Evolutionary conservation across 2,797 vertebrate species (phyloP).

Genomic region (Acanthis flammea): DNA sequence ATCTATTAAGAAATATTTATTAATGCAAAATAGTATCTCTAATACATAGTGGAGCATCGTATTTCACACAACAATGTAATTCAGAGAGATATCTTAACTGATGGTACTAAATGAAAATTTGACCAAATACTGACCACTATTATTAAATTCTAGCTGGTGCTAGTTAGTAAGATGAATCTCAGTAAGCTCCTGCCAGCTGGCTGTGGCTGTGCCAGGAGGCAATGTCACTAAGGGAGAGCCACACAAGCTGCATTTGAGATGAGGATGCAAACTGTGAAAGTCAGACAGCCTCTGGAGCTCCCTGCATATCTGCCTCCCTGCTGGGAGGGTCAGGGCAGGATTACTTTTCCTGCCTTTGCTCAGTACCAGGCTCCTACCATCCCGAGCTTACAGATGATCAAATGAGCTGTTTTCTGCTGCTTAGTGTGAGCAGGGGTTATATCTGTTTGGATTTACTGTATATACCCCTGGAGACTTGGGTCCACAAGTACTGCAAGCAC

Average conservation of each 20-base stretch:
- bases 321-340: accelerated
- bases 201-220: background rate
- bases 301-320: background rate
- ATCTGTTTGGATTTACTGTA: background rate
- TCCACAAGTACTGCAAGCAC: background rate
- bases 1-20: background rate
- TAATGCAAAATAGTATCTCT: background rate
- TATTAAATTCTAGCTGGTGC: background rate
- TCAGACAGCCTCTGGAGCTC: background rate
- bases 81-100: background rate
- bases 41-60: background rate
- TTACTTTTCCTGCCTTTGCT: background rate
- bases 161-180: background rate
- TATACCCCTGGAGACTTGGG: background rate
- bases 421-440: background rate
- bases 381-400: background rate
- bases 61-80: background rate
- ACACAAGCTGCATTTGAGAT: background rate
- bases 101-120: background rate
- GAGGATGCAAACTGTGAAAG: accelerated
- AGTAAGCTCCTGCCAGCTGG: background rate
- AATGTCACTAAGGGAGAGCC: background rate
- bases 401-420: background rate
- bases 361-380: accelerated
- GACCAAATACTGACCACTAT: background rate